Evolutionary conservation across 2,113 vertebrate genomes (phyloP).

Genomic region (Chloroceryle aenea): DNA sequence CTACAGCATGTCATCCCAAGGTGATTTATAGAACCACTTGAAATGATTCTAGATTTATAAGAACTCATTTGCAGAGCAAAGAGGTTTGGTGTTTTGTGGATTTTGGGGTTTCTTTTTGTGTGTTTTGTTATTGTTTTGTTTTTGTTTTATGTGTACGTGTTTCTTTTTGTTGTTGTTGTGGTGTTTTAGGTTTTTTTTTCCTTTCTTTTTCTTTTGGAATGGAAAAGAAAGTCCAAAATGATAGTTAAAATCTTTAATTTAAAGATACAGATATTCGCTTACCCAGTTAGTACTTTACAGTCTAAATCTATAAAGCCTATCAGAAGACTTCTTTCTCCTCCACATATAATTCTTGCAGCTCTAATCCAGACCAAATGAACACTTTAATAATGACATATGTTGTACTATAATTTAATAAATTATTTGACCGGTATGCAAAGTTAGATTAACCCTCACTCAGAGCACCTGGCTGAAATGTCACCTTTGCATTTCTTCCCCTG

Average conservation of each 20-base stretch:
- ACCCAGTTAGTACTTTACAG: neutral
- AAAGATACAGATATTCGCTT: neutral
- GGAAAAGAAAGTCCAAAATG: neutral
- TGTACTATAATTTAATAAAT: neutral
- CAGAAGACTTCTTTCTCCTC: neutral
- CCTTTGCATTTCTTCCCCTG: neutral
- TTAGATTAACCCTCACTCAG: neutral
- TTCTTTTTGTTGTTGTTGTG: too few relatives aligned
- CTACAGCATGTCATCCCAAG: neutral
- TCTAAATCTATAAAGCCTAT: neutral
- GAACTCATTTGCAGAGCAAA: neutral
- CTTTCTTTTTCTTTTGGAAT: neutral
- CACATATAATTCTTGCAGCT: neutral
- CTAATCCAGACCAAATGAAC: neutral
- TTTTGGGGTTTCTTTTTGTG: too few relatives aligned
- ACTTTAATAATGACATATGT: neutral
- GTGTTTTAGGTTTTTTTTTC: too few relatives aligned
- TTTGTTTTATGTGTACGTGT: too few relatives aligned
- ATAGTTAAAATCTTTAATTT: neutral
- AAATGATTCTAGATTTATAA: neutral
- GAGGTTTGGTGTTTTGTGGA: neutral
- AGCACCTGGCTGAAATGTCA: neutral
- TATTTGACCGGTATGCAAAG: neutral
- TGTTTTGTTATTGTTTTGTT: too few relatives aligned
- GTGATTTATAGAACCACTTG: slow-evolving; percentile 1